Evolutionary conservation across 2,113 vertebrate genomes (phyloP).

Genomic region (Thunnus thynnus): DNA sequence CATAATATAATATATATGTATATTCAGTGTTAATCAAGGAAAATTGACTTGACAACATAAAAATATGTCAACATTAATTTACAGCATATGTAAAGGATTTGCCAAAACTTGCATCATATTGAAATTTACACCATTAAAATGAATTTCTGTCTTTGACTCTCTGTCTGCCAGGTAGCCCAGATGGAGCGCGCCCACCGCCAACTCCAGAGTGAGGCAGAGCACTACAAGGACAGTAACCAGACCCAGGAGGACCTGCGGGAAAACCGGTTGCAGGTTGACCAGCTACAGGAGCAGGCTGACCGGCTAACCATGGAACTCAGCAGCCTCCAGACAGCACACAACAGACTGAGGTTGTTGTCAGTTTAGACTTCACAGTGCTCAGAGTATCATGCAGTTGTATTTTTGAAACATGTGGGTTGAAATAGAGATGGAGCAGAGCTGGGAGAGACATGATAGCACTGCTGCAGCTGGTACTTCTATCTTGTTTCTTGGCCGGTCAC

Average conservation of each 20-base stretch:
- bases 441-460: conserved; percentile 4
- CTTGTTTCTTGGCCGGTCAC: neutral
- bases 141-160: neutral
- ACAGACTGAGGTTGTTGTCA: conserved; percentile 81
- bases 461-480: neutral
- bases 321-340: conserved; percentile 82
- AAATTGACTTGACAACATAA: neutral
- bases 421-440: neutral
- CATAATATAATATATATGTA: neutral
- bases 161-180: conserved; percentile 77
- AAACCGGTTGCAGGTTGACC: conserved; percentile 74
- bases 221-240: conserved; percentile 52
- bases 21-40: neutral
- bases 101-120: neutral
- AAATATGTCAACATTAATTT: neutral
- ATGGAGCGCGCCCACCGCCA: conserved; percentile 79
- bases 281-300: conserved; percentile 76
- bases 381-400: neutral
- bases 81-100: neutral
- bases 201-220: conserved; percentile 74
- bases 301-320: conserved; percentile 79
- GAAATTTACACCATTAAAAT: neutral
- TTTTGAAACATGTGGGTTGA: neutral
- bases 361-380: neutral
- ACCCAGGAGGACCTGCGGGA: conserved; percentile 68